phyloP scores from a whole-genome alignment of 2,797 vertebrate species.

The Chromis chromis region DNA sequence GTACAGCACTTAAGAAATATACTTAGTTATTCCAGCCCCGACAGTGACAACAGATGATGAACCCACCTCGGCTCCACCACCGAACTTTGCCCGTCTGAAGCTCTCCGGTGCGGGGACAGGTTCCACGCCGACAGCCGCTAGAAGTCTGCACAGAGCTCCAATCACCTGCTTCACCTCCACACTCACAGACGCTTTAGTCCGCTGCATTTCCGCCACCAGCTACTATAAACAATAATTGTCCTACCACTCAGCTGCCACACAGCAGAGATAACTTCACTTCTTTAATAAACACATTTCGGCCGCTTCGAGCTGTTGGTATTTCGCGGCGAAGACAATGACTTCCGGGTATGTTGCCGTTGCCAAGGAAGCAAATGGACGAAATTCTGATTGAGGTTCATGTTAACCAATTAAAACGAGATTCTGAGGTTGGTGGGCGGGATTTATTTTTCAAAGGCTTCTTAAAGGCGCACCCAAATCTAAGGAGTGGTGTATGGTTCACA shows the following conservation, averaged over 20 bases:
- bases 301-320: background rate
- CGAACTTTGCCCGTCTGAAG: conserved; percentile 85
- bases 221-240: background rate
- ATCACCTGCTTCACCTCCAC: conserved; percentile 82
- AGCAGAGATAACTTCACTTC: fast-evolving
- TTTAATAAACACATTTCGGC: background rate
- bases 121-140: conserved; percentile 67
- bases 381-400: background rate
- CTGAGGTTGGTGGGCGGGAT: background rate
- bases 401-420: conserved; percentile 39
- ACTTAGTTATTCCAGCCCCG: background rate
- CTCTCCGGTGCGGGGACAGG: conserved; percentile 78
- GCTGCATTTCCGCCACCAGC: conserved; percentile 48
- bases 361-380: conserved; percentile 22
- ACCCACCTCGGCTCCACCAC: conserved; percentile 73
- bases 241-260: background rate
- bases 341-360: conserved; percentile 56
- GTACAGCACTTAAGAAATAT: background rate
- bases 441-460: background rate
- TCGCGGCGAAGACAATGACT: conserved; percentile 33
- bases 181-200: conserved; percentile 33
- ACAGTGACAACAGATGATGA: background rate
- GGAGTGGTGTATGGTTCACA: too few species aligned
- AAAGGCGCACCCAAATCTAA: too few species aligned
- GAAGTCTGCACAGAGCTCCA: conserved; percentile 71